Conservation (phyloP, 2,888 invertebrate genomes). For the Silvanus unidentatus region DNA sequence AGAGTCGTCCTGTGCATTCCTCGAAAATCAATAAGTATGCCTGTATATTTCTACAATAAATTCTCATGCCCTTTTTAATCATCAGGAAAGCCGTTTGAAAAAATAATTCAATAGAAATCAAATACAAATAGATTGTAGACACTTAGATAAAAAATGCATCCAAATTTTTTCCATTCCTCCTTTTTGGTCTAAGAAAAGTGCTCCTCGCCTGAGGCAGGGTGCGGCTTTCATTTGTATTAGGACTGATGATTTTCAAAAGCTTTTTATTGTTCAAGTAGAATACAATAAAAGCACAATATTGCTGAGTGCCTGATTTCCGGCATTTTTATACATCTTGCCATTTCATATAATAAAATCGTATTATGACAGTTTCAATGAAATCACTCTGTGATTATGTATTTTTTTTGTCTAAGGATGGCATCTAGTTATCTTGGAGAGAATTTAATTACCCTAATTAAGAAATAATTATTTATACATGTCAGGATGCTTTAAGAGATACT, state of each 20-base stretch:
- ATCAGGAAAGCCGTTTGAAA: too few relatives aligned
- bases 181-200: not conserved
- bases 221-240: slow-evolving; percentile 1
- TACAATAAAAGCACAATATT: slow-evolving; percentile 10
- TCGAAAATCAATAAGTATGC: not conserved
- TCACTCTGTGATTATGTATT: too few relatives aligned
- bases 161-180: not conserved
- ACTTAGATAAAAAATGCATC: not conserved
- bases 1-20: not conserved
- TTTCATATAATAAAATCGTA: too few relatives aligned
- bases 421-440: too few relatives aligned
- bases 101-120: not conserved
- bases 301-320: slow-evolving; percentile 11
- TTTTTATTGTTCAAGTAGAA: slow-evolving; percentile 7
- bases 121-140: not conserved
- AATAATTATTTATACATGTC: too few relatives aligned
- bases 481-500: too few relatives aligned
- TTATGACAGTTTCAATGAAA: too few relatives aligned
- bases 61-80: too few relatives aligned
- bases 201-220: not conserved
- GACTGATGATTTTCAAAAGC: slow-evolving; percentile 4
- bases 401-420: too few relatives aligned
- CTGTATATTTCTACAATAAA: too few relatives aligned
- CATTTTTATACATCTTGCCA: not conserved
- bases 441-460: too few relatives aligned